Base-by-base conservation (phyloP, 2,888 invertebrate genomes). In the Volucella inanis region DNA sequence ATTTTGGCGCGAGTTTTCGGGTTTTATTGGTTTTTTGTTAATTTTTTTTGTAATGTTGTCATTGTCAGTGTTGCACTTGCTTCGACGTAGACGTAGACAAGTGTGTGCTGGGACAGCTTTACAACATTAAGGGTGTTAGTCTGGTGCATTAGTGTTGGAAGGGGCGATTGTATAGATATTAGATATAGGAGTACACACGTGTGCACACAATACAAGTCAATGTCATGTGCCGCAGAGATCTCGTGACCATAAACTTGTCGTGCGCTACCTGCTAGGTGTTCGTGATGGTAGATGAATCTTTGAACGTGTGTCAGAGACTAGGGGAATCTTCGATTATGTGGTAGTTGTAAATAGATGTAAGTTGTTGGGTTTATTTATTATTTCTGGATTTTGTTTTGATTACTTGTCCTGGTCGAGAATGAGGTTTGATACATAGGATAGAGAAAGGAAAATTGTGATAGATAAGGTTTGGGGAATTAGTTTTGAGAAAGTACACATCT, bases 371-470 rank as follows among this genome's bases (percentile, higher is more conserved):
- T 59, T 47, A 22, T 54, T 50, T 47, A 43, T 71, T 65, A 43
- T 71, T 65, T 59, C 18, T 8, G 50, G 12, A 45, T 80, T 85
- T 81, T 85, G 85, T 85, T 85, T 81, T 85, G 81, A 74, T 85
- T 81, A 76, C 57, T n/a, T 31, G n/a, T 64, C 61, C 15, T 31
- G 52, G 45, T 64, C 22, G 49, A 4, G 68, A 57, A 39, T 31
- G 57, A 52, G 71, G 71, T 43, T 67, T 39, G 55, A 43, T 39
- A 31, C 31, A 31, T 31, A 31, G 31, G 31, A 31, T 6, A 31
- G 31, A 6, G 47, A 18, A 62, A 43, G 68, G 49, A 14, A 55
- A 45, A 54, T 10, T 47, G 50, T 50, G 67, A 65, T 80, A 61
- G 61, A 72, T 11, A 22, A 22, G 22, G 8, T 31, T 45, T 14